These are phyloP conservation scores for Diarsia mendica DNA, from an alignment of 2,888 invertebrate genomes.

Conservation along the genomic window DNA sequence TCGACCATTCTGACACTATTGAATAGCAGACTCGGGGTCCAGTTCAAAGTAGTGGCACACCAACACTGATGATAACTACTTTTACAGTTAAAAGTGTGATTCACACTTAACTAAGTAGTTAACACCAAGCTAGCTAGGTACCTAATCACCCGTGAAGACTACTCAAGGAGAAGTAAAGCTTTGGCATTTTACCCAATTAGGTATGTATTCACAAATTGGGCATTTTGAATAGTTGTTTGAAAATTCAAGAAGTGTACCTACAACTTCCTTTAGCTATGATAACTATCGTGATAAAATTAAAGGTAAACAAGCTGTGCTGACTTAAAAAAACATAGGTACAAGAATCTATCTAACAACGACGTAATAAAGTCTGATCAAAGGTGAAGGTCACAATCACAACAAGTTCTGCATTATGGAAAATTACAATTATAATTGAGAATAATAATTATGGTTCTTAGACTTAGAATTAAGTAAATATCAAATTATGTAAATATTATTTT, in stretches of 20 bases:
- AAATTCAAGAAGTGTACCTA: background rate
- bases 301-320: background rate
- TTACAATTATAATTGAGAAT: slow-evolving; percentile 8
- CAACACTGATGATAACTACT: background rate
- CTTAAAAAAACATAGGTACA: background rate
- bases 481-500: slow-evolving; percentile 24
- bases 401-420: slow-evolving; percentile 3
- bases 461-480: background rate
- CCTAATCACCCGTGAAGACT: background rate
- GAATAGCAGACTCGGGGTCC: too few species aligned
- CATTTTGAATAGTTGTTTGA: background rate
- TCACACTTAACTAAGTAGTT: too few species aligned
- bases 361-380: slow-evolving; percentile 13
- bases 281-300: background rate
- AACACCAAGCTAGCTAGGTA: too few species aligned
- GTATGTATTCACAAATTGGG: background rate
- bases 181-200: background rate
- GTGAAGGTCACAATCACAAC: slow-evolving; percentile 8
- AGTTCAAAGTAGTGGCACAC: background rate
- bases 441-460: background rate
- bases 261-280: background rate
- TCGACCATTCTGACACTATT: too few species aligned
- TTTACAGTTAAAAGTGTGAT: background rate
- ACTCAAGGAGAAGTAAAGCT: background rate
- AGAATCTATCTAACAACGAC: slow-evolving; percentile 2